Percentiles rank a stretch among this genome's conserved stretches.
These are phyloP conservation scores for Scophthalmus maximus DNA, from an alignment of 2,113 vertebrate species.

Conservation along the genomic window DNA sequence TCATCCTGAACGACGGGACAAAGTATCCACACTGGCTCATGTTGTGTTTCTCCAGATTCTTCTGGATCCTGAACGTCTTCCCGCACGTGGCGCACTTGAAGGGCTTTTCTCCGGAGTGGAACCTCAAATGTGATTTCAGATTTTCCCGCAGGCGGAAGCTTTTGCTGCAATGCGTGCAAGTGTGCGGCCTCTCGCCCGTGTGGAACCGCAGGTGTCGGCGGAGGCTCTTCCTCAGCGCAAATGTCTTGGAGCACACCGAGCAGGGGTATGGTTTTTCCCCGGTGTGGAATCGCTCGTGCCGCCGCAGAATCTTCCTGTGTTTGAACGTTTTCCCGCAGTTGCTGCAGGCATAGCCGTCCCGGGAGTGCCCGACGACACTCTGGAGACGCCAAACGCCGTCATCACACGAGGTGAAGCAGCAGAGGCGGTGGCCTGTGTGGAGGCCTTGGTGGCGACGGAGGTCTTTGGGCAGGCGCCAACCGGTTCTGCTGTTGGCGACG, in stretches of 20 bases:
- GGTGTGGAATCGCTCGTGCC: slow-evolving; percentile 81
- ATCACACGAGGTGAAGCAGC: slow-evolving; percentile 75
- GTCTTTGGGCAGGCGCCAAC: slow-evolving; percentile 66
- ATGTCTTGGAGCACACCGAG: slow-evolving; percentile 68
- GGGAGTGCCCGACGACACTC: slow-evolving; percentile 43
- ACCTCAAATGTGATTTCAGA: slow-evolving; percentile 79
- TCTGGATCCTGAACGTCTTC: slow-evolving; percentile 76
- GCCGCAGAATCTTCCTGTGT: slow-evolving; percentile 75
- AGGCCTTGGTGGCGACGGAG: slow-evolving; percentile 76
- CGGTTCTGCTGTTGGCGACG: not conserved
- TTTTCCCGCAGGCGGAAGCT: slow-evolving; percentile 79
- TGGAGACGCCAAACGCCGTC: slow-evolving; percentile 76
- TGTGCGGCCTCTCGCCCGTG: slow-evolving; percentile 78
- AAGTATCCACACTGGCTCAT: slow-evolving; percentile 48
- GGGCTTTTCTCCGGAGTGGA: slow-evolving; percentile 80
- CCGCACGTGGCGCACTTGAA: slow-evolving; percentile 72
- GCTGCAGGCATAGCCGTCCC: slow-evolving; percentile 64
- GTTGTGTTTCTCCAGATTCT: slow-evolving; percentile 77
- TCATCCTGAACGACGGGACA: slow-evolving; percentile 60
- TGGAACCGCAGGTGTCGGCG: slow-evolving; percentile 79
- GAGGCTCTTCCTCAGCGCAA: slow-evolving; percentile 79
- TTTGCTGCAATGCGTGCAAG: slow-evolving; percentile 76
- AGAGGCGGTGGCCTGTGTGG: slow-evolving; percentile 81
- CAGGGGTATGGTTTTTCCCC: slow-evolving; percentile 81
- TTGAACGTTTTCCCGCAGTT: slow-evolving; percentile 76